These are phyloP conservation scores for Protobothrops flavoviridis DNA, from an alignment of 2,113 vertebrate genomes.

Conservation along the genomic window DNA sequence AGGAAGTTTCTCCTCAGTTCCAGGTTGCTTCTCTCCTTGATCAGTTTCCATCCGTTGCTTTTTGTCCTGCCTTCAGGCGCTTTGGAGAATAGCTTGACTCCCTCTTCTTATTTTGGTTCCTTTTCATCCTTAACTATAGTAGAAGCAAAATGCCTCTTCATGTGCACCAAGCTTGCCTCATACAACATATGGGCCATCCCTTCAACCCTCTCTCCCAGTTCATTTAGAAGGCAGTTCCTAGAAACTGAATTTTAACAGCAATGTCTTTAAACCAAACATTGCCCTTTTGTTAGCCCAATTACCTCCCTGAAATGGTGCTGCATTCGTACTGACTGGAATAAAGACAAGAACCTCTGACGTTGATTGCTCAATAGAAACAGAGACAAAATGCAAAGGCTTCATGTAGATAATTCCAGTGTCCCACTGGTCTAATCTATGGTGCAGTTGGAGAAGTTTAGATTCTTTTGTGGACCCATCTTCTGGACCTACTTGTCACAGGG, in stretches of 20 bases:
- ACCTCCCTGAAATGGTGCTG: constrained; percentile 18
- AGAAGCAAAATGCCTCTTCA: constrained; percentile 14
- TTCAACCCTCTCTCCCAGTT: constrained; percentile 12
- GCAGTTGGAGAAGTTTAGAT: background rate
- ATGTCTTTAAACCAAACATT: constrained; percentile 18
- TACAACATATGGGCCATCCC: background rate
- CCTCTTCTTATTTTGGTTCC: constrained; percentile 2
- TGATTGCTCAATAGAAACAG: background rate
- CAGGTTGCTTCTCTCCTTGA: no score
- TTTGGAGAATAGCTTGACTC: no score
- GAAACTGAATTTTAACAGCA: constrained; percentile 46
- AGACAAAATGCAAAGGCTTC: no score
- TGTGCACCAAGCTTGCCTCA: constrained; percentile 16
- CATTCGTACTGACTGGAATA: background rate
- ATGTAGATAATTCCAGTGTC: no score
- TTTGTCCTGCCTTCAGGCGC: no score
- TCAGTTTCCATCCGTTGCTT: no score
- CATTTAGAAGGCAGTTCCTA: constrained; percentile 49
- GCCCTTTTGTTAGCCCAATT: constrained; percentile 45
- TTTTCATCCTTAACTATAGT: background rate
- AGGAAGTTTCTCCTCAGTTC: no score
- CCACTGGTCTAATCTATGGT: background rate
- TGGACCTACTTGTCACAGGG: background rate
- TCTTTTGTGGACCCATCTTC: background rate
- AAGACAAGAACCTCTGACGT: background rate